Evolutionary conservation across 1,140 invertebrate species (phyloP), one percentile per base, ranked within the genome.

Genomic region (Diorhabda elongata): DNA sequence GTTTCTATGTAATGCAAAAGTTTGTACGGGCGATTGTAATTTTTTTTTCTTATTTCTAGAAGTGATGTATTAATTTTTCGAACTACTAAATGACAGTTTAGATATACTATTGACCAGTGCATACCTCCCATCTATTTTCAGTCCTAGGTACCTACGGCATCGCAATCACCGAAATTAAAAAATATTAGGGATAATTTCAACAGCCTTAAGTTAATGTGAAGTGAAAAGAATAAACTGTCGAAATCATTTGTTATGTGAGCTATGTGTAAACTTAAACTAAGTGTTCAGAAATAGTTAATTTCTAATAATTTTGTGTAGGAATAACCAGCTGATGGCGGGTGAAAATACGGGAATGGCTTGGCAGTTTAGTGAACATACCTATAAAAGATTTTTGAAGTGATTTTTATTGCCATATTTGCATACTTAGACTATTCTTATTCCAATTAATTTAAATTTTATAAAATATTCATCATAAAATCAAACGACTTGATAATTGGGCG

Each of bases 301-400:
- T 73, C 69, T 68, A 73, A 76, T 72, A 69, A 70, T 78, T 79
- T 77, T 75, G 68, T 75, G 71, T 61, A 67, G 74, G 77, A 76
- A 73, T 77, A 77, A 79, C 79, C 79, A 81, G 80, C 80, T 81
- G 80, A 81, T 81, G 80, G 80, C 79, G 80, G 79, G 77, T 77
- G 77, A 77, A 78, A 76, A 74, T 77, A 73, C 74, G 73, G 76
- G 74, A 77, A 73, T 74, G 68, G 70, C 61, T 72, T 71, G 73
- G 69, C 73, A 70, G 71, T 73, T 71, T 67, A 58, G 68, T 71
- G 71, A 68, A 71, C 59, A 52, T 64, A 63, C 47, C 59, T 62
- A 58, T 60, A 41, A 64, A 71, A 69, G 66, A 60, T 70, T 66
- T 74, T 61, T 69, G n/a, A 64, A 70, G 63, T 71, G 70, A 42